Evolutionary conservation across 2,113 vertebrate genomes (phyloP), one percentile per base, ranked within the genome.

Genomic region (Sceloporus tristichus): DNA sequence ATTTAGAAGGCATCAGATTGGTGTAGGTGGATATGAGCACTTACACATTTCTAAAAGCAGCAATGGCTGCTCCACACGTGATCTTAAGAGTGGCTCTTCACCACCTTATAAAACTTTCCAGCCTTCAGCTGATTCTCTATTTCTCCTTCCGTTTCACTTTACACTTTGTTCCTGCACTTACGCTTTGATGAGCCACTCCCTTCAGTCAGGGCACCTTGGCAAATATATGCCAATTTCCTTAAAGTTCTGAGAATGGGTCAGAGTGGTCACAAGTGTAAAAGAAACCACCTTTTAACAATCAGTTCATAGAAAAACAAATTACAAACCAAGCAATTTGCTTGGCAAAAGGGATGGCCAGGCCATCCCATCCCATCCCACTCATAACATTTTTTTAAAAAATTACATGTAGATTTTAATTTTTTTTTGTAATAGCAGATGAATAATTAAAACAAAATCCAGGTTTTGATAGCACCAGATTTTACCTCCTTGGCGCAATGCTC

Each of bases 401-500:
- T 59, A 79, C 29, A 14, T 42, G 2, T 5, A 71, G 25, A 83
- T 40, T 48, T 48, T 48, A 48, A 48, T 48, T 48, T 65, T 59
- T 59, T 62, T 62, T 62, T 13, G 16, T 62, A 62, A 18, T 62
- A 62, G n/a, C 38, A 2, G 40, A 13, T 8, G 14, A 38, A 89
- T 87, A 8, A 84, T 0, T 1, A 13, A 85, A 86, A 54, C 42
- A 59, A 77, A 85, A 7, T 25, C 74, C 13, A 82, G 29, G 6
- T 53, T 76, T 82, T 38, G 62, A 42, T 62, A 14, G 59, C 0
- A 83, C 76, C 2, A 10, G 13, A 65, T 85, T 92, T 96, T 93
- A 98, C 97, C 97, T 96, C 95, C 95, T 93, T 96, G 95, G 0
- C 88, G 9, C 48, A 94, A 94, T 88, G 97, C 92, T 81, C 97